Conservation (phyloP, 2,888 invertebrate genomes). For the Torymus texanus region DNA sequence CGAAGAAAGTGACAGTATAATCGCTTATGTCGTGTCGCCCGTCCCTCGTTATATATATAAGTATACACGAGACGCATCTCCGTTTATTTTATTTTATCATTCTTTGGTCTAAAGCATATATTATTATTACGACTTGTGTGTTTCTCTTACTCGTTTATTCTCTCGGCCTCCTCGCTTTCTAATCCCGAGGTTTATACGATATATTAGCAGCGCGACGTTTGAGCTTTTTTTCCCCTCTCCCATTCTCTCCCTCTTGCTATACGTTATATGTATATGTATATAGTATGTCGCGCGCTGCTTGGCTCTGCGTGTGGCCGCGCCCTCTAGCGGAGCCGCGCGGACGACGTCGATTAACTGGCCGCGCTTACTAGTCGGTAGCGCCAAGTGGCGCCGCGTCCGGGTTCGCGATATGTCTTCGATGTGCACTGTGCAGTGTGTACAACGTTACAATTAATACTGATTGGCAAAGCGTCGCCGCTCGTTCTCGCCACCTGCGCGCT, state of each 20-base stretch:
- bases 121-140: constrained; percentile 9
- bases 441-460: constrained; percentile 60
- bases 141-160: not conserved
- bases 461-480: constrained; percentile 57
- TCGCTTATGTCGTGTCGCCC: constrained; percentile 1
- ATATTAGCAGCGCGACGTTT: too few relatives aligned
- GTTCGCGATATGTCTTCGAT: constrained; percentile 56
- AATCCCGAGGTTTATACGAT: too few relatives aligned
- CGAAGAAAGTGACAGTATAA: constrained; percentile 16
- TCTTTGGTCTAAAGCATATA: constrained; percentile 41
- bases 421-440: constrained; percentile 56
- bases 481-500: constrained; percentile 12
- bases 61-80: constrained; percentile 4
- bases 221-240: too few relatives aligned
- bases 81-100: too few relatives aligned
- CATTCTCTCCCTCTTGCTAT: too few relatives aligned
- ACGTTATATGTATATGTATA: not conserved
- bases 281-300: constrained; percentile 6
- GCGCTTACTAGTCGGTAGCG: constrained; percentile 19
- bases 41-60: not conserved
- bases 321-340: not conserved
- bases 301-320: not conserved
- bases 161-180: too few relatives aligned
- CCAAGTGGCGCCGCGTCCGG: constrained; percentile 15
- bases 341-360: constrained; percentile 46